A percentile compares a stretch with the other conserved stretches of the same genome.
phyloP scores from a whole-genome alignment of 2,113 vertebrate genomes.

The Helogale parvula region DNA sequence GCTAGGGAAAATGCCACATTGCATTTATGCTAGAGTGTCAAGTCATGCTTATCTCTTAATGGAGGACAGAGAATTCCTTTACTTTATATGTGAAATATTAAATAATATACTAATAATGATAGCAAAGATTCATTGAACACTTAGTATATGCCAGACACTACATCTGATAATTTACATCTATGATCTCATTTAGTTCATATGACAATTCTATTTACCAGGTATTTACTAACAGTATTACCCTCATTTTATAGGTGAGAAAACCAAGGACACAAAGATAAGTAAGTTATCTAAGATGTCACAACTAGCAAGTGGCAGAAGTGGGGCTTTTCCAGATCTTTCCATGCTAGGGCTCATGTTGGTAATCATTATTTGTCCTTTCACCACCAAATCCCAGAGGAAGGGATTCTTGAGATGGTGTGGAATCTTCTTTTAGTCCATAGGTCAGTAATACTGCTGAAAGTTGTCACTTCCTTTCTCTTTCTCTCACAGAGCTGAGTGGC shows the following conservation, averaged over 20 bases:
- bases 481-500: not conserved
- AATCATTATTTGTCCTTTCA: not conserved
- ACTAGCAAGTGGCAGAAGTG: not conserved
- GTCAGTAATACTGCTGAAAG: not conserved
- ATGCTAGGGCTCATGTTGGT: not conserved
- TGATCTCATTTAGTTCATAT: not conserved
- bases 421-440: not conserved
- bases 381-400: not conserved
- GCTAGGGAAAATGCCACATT: not conserved
- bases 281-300: not conserved
- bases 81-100: conserved; percentile 11
- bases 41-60: not conserved
- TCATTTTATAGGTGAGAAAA: not conserved
- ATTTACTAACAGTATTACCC: not conserved
- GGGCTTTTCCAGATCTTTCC: not conserved
- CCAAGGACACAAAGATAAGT: not conserved
- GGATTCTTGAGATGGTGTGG: not conserved
- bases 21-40: conserved; percentile 9
- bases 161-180: not conserved
- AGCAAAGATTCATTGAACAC: not conserved
- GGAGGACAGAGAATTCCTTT: not conserved
- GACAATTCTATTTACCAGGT: not conserved
- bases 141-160: not conserved
- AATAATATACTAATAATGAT: not conserved
- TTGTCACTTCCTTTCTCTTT: not conserved